A percentile compares a stretch with the other conserved stretches of the same genome.
Evolutionary conservation across 1,140 invertebrate genomes (phyloP).

Genomic region (Proales similis): DNA sequence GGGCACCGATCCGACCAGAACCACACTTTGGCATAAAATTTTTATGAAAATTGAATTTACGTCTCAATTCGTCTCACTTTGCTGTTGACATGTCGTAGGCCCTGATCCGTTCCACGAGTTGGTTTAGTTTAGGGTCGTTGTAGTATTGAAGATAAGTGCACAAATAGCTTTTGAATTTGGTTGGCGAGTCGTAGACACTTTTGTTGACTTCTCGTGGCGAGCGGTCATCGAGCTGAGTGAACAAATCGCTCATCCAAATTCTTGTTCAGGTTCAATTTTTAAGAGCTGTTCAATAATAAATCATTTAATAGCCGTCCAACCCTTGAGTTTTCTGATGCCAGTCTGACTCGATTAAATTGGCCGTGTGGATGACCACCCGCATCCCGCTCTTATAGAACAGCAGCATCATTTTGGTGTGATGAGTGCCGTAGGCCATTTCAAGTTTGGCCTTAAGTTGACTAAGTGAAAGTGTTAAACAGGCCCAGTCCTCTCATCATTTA

Average conservation of each 20-base stretch:
- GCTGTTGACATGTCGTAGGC: slow-evolving; percentile 61
- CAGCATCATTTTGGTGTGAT: slow-evolving; percentile 86
- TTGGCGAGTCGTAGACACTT: slow-evolving; percentile 66
- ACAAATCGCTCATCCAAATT: slow-evolving; percentile 75
- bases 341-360: slow-evolving; percentile 80
- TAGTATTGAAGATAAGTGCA: slow-evolving; percentile 73
- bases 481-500: slow-evolving; percentile 21
- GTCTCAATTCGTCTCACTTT: slow-evolving; percentile 59
- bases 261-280: slow-evolving; percentile 48
- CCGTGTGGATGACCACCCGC: slow-evolving; percentile 78
- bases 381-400: slow-evolving; percentile 71
- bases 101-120: slow-evolving; percentile 63
- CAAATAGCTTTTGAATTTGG: slow-evolving; percentile 74
- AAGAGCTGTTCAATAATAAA: not conserved
- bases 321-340: slow-evolving; percentile 90
- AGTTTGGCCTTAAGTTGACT: slow-evolving; percentile 45
- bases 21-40: slow-evolving; percentile 60
- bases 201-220: slow-evolving; percentile 30
- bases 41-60: slow-evolving; percentile 27
- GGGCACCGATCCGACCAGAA: slow-evolving; percentile 73
- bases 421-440: slow-evolving; percentile 68
- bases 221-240: slow-evolving; percentile 54
- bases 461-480: slow-evolving; percentile 3
- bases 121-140: slow-evolving; percentile 60
- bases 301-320: slow-evolving; percentile 56